Percentiles rank a stretch among this genome's conserved stretches.
phyloP scores from a whole-genome alignment of 2,797 vertebrate species.

The Streptopelia turtur region DNA sequence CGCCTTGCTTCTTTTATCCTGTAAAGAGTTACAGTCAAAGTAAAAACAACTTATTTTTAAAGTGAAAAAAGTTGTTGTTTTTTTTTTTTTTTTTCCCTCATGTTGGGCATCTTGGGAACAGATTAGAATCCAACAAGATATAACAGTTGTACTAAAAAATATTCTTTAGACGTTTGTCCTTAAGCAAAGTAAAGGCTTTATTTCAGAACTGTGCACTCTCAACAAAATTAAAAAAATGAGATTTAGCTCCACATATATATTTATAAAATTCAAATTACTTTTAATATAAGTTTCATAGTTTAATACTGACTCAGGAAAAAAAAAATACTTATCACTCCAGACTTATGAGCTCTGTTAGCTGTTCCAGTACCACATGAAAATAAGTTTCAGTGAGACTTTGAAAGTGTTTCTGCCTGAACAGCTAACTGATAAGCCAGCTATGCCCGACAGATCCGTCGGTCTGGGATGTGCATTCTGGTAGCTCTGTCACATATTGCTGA shows the following conservation, averaged over 20 bases:
- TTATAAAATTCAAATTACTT: slow-evolving; percentile 3
- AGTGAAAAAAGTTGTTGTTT: not conserved
- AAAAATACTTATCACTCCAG: not conserved
- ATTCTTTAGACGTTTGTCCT: not conserved
- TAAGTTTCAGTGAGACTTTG: not conserved
- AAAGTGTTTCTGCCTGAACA: not conserved
- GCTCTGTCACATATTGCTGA: not conserved
- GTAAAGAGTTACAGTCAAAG: slow-evolving; percentile 49
- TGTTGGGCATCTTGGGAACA: not conserved
- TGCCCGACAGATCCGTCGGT: not conserved
- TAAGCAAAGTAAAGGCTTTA: slow-evolving; percentile 8
- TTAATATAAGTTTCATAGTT: not conserved
- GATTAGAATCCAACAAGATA: not conserved
- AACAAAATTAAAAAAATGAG: slow-evolving; percentile 3
- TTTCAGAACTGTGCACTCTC: slow-evolving; percentile 8
- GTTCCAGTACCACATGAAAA: not conserved
- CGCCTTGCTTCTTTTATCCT: slow-evolving; percentile 65
- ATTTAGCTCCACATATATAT: not conserved
- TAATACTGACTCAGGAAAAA: not conserved
- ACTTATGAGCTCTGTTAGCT: not conserved
- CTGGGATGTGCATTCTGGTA: not conserved
- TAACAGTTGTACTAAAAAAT: slow-evolving; percentile 30
- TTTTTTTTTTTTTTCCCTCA: no score
- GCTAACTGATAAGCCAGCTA: not conserved
- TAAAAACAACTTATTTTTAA: slow-evolving; percentile 37